These are phyloP conservation scores for Dryobotodes eremita DNA, from an alignment of 2,888 invertebrate species.

Conservation along the genomic window DNA sequence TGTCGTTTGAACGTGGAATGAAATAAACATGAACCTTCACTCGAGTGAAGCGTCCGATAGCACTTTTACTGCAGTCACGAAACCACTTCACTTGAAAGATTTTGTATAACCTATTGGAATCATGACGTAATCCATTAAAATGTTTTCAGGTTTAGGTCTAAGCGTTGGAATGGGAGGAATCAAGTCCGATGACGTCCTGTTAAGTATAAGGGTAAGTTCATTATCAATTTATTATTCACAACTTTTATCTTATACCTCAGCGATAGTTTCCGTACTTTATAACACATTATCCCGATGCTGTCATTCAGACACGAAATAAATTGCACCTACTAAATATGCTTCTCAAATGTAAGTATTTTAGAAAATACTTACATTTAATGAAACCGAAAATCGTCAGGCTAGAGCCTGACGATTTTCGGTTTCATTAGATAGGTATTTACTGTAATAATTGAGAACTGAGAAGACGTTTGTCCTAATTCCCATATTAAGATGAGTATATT, in stretches of 20 bases:
- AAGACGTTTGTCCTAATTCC: conserved; percentile 23
- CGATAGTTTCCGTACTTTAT: no score
- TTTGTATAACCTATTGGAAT: not conserved
- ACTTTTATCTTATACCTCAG: no score
- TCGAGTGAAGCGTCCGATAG: not conserved
- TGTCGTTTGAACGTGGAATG: not conserved
- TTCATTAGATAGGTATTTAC: not conserved
- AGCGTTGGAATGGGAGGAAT: conserved; percentile 79
- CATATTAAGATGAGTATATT: conserved; percentile 21
- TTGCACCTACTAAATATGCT: not conserved
- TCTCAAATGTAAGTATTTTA: not conserved
- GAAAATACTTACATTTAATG: no score
- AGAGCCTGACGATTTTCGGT: not conserved
- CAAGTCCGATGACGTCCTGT: conserved; percentile 70
- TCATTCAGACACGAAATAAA: not conserved
- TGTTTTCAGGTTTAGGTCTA: conserved; percentile 80
- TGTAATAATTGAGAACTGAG: conserved; percentile 3
- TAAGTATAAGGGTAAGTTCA: conserved; percentile 74
- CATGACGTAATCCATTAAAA: not conserved
- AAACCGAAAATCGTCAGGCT: no score
- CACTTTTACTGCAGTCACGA: not conserved
- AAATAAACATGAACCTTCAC: not conserved
- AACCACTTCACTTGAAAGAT: not conserved
- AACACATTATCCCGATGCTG: not conserved
- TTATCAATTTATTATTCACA: not conserved